These are phyloP conservation scores for Planococcus citri DNA, from an alignment of 1,140 invertebrate genomes.

Conservation along the genomic window DNA sequence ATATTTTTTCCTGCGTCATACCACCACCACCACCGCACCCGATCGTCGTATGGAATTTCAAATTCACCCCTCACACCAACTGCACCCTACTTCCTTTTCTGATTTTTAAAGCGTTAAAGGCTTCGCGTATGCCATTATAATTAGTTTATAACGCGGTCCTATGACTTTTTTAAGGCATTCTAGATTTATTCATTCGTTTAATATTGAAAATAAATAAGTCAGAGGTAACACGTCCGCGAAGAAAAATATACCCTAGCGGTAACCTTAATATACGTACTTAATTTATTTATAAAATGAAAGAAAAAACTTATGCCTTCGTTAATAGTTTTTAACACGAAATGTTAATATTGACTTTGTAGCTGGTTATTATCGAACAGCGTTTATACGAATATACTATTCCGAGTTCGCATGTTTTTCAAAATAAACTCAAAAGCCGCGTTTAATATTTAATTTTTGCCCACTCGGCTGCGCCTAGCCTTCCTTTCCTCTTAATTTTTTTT, in stretches of 20 bases:
- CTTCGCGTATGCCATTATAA: too few species aligned
- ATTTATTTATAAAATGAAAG: neutral
- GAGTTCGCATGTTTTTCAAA: conserved; percentile 6
- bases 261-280: neutral
- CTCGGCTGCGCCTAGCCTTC: too few species aligned
- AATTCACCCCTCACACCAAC: neutral
- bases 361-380: conserved; percentile 15
- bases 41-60: neutral
- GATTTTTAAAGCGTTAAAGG: too few species aligned
- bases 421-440: neutral
- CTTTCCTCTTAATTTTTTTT: too few species aligned
- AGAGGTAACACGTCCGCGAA: neutral
- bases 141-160: too few species aligned
- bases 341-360: conserved; percentile 19
- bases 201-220: neutral
- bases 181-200: neutral
- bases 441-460: conserved; percentile 15
- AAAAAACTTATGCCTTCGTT: conserved; percentile 10
- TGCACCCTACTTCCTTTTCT: too few species aligned
- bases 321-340: conserved; percentile 20
- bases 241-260: neutral
- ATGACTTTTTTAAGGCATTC: too few species aligned
- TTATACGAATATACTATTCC: conserved; percentile 12
- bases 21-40: neutral
- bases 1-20: neutral